Evolutionary conservation across 2,113 vertebrate genomes (phyloP).

Genomic region (Bolborhynchus lineola): DNA sequence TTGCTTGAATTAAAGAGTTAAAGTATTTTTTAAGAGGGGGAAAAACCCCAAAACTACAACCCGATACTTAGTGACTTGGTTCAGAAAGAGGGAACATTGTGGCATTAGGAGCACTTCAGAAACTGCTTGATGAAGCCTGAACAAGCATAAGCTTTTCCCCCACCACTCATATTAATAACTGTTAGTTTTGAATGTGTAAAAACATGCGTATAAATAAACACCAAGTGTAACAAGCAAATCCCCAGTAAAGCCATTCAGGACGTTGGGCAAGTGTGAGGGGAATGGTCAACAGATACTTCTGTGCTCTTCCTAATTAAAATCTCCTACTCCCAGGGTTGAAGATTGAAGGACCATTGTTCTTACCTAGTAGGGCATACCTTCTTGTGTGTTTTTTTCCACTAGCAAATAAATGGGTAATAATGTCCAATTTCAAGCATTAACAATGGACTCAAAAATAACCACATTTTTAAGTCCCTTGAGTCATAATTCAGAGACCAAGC

Average conservation of each 20-base stretch:
- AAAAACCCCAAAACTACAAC: neutral
- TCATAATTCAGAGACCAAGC: neutral
- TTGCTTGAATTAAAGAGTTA: conserved; percentile 42
- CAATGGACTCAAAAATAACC: neutral
- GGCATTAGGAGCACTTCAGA: neutral
- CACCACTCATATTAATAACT: neutral
- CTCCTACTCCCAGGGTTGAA: rapidly evolving
- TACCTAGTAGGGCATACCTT: neutral
- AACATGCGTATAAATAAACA: neutral
- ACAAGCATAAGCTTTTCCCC: neutral
- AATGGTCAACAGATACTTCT: neutral
- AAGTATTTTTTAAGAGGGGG: neutral
- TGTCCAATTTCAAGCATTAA: neutral
- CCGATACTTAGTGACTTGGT: neutral
- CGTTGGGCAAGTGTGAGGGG: neutral
- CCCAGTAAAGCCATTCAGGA: neutral
- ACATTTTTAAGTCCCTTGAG: neutral
- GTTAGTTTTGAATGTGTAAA: neutral
- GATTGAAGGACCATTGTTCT: neutral
- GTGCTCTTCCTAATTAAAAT: neutral
- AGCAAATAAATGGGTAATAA: neutral
- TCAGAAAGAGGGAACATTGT: neutral
- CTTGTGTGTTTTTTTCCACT: neutral
- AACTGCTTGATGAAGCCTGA: neutral
- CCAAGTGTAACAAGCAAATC: neutral